Evolutionary conservation across 1,140 invertebrate genomes (phyloP).

Genomic region (Araneus ventricosus): DNA sequence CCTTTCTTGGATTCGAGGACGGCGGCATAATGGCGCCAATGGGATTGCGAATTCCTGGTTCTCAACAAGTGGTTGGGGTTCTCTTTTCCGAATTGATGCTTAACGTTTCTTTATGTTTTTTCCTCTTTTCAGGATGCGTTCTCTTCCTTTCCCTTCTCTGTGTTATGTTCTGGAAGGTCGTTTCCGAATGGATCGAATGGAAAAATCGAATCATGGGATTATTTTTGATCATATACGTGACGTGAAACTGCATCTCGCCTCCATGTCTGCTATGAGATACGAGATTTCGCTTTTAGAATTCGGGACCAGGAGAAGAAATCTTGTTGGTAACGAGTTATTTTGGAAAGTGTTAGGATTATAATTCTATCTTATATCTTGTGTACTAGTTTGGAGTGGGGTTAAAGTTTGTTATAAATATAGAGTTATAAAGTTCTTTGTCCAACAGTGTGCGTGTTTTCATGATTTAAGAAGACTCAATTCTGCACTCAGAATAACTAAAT

Average conservation of each 20-base stretch:
- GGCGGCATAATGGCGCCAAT: constrained; percentile 40
- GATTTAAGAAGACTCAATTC: neutral
- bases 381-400: neutral
- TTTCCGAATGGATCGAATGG: neutral
- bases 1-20: neutral
- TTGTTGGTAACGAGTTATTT: neutral
- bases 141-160: neutral
- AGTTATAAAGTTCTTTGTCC: neutral
- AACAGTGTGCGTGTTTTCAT: neutral
- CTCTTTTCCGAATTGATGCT: constrained; percentile 27
- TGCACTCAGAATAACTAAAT: neutral
- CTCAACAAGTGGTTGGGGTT: constrained; percentile 50
- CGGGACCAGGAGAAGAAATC: neutral
- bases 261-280: neutral
- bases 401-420: neutral
- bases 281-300: neutral
- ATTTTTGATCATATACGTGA: neutral
- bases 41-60: constrained; percentile 26
- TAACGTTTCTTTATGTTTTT: constrained; percentile 20
- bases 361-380: neutral
- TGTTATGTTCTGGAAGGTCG: neutral
- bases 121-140: neutral
- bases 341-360: neutral
- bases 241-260: neutral
- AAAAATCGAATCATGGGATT: constrained; percentile 4